Base-by-base conservation (phyloP, 2,797 vertebrate species). In the Neostethus bicornis region DNA sequence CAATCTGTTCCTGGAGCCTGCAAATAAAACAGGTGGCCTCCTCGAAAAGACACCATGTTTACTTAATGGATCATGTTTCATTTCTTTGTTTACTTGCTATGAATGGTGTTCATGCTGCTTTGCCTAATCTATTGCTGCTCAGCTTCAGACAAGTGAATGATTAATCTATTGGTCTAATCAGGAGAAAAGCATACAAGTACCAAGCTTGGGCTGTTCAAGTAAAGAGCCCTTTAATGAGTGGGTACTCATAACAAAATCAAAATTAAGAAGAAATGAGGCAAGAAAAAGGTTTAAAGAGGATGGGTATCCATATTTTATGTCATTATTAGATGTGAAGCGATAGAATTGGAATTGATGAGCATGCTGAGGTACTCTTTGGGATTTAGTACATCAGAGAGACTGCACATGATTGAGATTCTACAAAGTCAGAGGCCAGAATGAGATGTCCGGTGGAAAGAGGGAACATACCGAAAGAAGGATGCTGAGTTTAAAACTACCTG, bases 121-220 rank as follows among this genome's bases (percentile, higher is more conserved):
- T 35, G 51, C 35, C n/a, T 49, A 41, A 50, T 74, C 54, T 70
- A 23, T 60, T 26, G 29, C 61, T 46, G 72, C 78, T 14, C 25
- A 44, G 63, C 63, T 56, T 57, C 73, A 61, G 32, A 68, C 47
- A 3, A 59, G 85, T 87, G 62, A 89, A 86, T 89, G 62, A 87
- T 87, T 89, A 79, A 89, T 79, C 80, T 75, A 56, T 70, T 72
- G 72, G 53, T 26, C 32, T 48, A 64, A 79, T 57, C 39, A 71
- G 25, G 46, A 63, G 68, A 32, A 62, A 50, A 53, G 57, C 53
- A 63, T 29, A 76, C 65, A 61, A 56, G 29, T 44, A 66, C 57
- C 62, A 38, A 61, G 43, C 26, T 16, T 19, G 12, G 56, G 52
- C 55, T 28, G 53, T 73, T 19, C 37, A 39, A 17, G 4, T 37